phyloP scores from a whole-genome alignment of 2,888 invertebrate genomes.

The Choreutis nemorana region DNA sequence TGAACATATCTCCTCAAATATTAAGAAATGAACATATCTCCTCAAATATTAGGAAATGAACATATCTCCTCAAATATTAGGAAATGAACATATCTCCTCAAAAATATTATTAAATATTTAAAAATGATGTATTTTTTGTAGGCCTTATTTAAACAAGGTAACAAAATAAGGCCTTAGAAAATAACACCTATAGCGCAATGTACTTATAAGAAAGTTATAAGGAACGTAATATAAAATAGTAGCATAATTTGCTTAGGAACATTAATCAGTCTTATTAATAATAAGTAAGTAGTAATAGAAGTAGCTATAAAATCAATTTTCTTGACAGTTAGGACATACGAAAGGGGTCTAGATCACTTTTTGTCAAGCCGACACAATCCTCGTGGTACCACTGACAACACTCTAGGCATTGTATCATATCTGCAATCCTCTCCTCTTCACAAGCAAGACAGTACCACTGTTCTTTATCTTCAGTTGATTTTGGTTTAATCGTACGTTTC shows the following conservation, averaged over 20 bases:
- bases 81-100: too few species aligned
- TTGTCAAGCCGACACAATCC: constrained; percentile 5
- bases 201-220: too few species aligned
- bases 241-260: background rate
- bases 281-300: constrained; percentile 1
- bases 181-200: too few species aligned
- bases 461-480: constrained; percentile 2
- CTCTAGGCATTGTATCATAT: constrained; percentile 5
- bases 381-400: constrained; percentile 7
- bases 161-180: background rate
- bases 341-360: constrained; percentile 5
- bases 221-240: too few species aligned
- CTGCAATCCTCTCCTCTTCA: constrained; percentile 1
- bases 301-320: constrained; percentile 1
- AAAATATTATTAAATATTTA: too few species aligned
- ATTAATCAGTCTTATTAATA: background rate
- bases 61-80: too few species aligned
- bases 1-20: too few species aligned
- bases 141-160: constrained; percentile 1
- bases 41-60: too few species aligned
- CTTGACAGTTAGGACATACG: constrained; percentile 4
- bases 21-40: too few species aligned
- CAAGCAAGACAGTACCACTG: constrained; percentile 7
- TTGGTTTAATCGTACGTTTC: constrained; percentile 3
- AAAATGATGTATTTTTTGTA: too few species aligned